Base-by-base conservation (phyloP, 2,113 vertebrate species). In the Stigmatopora argus region DNA sequence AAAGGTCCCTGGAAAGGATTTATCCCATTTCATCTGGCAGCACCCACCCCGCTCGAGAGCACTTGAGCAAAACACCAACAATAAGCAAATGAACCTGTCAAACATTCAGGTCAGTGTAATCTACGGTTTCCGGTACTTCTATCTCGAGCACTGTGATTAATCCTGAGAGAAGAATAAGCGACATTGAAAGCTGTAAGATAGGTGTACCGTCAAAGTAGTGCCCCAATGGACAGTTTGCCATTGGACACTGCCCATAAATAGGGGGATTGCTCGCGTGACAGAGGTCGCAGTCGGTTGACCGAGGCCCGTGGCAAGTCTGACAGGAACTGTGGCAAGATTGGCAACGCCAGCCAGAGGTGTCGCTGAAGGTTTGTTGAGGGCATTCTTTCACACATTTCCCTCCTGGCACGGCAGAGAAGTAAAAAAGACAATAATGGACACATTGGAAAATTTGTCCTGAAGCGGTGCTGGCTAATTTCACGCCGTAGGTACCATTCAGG, bases 261-360 rank as follows among this genome's bases (percentile, higher is more conserved):
- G 90, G 83, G 9, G 74, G 56, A 69, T 80, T 89, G 56, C 86
- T 89, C 49, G 84, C 84, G 2, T 70, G 80, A 67, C 92, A 93
- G 17, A 84, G 57, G 62, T 90, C 82, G 52, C 92, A 93, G 77
- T 93, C 90, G 62, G 81, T 69, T 7, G 85, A 77, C 34, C 77
- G 85, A 17, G 87, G 80, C 17, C 91, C 92, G 1, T 86, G 86
- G 67, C 91, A 93, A 2, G 84, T 78, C 71, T 87, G 83, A 71
- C 92, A 93, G 0, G 87, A 91, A 69, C 75, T 77, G 75, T 93
- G 90, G 48, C 91, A 93, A 21, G 78, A 48, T 82, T 90, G 89
- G 68, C 92, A 93, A 77, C 82, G 89, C 90, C 90, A 87, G 58
- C 86, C 88, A 41, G 70, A 86, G 82, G 86, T 59, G 60, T 92